Percentiles rank a stretch among this genome's conserved stretches.
phyloP scores from a whole-genome alignment of 1,140 invertebrate species.

The Zophobas atratus region DNA sequence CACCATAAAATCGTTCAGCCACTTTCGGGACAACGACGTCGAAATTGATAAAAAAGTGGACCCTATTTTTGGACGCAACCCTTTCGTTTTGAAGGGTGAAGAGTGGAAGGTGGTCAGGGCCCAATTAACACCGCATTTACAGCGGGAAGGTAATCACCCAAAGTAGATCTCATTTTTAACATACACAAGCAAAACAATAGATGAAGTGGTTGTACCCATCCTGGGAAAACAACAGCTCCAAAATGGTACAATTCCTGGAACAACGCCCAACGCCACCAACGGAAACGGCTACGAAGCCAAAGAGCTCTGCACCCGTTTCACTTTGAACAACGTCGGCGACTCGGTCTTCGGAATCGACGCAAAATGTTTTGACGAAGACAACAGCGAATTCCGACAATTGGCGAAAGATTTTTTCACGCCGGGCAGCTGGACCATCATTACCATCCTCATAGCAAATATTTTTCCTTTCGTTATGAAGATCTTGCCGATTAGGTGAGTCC shows the following conservation, averaged over 20 bases:
- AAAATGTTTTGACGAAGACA: slow-evolving; percentile 52
- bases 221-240: slow-evolving; percentile 43
- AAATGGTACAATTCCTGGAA: slow-evolving; percentile 53
- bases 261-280: not conserved
- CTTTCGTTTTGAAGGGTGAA: slow-evolving; percentile 67
- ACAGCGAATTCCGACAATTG: slow-evolving; percentile 51
- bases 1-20: slow-evolving; percentile 63
- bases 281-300: slow-evolving; percentile 49
- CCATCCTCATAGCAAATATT: slow-evolving; percentile 31
- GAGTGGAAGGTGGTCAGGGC: slow-evolving; percentile 71
- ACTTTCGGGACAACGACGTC: slow-evolving; percentile 60
- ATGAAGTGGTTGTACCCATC: slow-evolving; percentile 63
- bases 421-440: slow-evolving; percentile 17
- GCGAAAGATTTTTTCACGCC: slow-evolving; percentile 32
- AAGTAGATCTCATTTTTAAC: slow-evolving; percentile 11
- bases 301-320: slow-evolving; percentile 54
- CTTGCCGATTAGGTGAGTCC: slow-evolving; percentile 21
- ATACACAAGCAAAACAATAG: slow-evolving; percentile 58
- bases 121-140: slow-evolving; percentile 72
- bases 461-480: slow-evolving; percentile 41
- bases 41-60: slow-evolving; percentile 56
- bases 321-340: slow-evolving; percentile 56
- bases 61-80: slow-evolving; percentile 60
- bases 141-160: slow-evolving; percentile 61
- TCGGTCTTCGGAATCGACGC: slow-evolving; percentile 59